Conservation (phyloP, 1,140 invertebrate genomes). For the Conus betulinus region DNA sequence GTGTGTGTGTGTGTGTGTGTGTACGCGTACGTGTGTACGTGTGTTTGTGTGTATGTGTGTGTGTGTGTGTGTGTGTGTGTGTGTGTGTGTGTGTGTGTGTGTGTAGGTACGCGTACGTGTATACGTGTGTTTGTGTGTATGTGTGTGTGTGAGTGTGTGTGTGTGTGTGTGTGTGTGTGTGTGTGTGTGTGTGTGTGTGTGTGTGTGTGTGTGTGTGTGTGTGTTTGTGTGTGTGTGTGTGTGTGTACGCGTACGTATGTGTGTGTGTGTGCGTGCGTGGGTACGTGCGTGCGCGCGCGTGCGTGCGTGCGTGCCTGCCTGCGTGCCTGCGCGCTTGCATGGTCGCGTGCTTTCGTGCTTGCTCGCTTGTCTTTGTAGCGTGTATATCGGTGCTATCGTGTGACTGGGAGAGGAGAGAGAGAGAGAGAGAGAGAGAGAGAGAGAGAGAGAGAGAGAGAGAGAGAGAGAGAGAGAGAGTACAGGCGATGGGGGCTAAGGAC, state of each 20-base stretch:
- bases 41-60: background rate
- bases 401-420: too few relatives aligned
- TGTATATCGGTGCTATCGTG: too few relatives aligned
- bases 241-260: background rate
- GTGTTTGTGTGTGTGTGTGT: background rate
- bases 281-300: background rate
- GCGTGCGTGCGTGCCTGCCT: background rate
- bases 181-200: slow-evolving; percentile 15
- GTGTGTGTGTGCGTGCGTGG: background rate
- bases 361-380: too few relatives aligned
- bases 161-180: slow-evolving; percentile 24
- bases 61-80: background rate
- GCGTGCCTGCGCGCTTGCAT: background rate
- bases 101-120: too few relatives aligned
- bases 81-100: background rate
- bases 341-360: too few relatives aligned
- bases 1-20: too few relatives aligned
- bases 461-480: too few relatives aligned
- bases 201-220: slow-evolving; percentile 9
- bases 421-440: too few relatives aligned
- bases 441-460: too few relatives aligned
- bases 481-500: too few relatives aligned
- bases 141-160: slow-evolving; percentile 22
- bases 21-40: background rate
- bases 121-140: too few relatives aligned